Percentiles rank a stretch among this genome's conserved stretches.
phyloP scores from a whole-genome alignment of 2,797 vertebrate genomes.

The Enteromius paludinosus region DNA sequence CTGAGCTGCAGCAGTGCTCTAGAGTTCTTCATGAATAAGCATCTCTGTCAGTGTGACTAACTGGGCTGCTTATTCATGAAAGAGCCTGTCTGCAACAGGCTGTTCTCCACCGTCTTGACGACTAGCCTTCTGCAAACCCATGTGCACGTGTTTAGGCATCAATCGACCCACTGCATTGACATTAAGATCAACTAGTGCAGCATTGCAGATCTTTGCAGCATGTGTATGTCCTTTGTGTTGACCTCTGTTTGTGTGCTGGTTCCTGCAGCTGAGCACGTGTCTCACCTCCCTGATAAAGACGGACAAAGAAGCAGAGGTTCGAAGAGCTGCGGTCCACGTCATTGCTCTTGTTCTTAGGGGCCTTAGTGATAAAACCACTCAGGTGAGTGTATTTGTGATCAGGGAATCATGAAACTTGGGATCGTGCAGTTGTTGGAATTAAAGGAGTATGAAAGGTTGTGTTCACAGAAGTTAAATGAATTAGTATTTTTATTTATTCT shows the following conservation, averaged over 20 bases:
- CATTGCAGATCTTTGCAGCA: slow-evolving; percentile 30
- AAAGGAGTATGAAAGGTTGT: neutral
- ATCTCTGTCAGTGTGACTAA: slow-evolving; percentile 63
- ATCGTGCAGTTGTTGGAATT: neutral
- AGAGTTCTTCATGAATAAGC: slow-evolving; percentile 65
- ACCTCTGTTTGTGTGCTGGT: slow-evolving; percentile 41
- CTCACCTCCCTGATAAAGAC: slow-evolving; percentile 85
- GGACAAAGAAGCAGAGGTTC: slow-evolving; percentile 85
- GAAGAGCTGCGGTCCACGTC: slow-evolving; percentile 89
- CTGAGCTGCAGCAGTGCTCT: slow-evolving; percentile 36
- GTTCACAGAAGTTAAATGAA: neutral
- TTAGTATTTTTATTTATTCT: neutral
- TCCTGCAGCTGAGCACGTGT: slow-evolving; percentile 85
- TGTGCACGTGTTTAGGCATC: slow-evolving; percentile 42
- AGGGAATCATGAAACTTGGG: neutral
- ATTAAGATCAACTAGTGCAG: slow-evolving; percentile 23
- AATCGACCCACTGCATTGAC: slow-evolving; percentile 48
- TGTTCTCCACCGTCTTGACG: slow-evolving; percentile 1
- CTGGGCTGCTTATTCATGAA: slow-evolving; percentile 65
- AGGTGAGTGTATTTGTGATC: slow-evolving; percentile 74
- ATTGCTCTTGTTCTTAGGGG: slow-evolving; percentile 87
- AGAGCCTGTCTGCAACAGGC: slow-evolving; percentile 43
- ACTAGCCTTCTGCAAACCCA: slow-evolving; percentile 9
- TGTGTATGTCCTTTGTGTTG: neutral
- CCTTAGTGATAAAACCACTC: slow-evolving; percentile 85